phyloP scores from a whole-genome alignment of 2,888 invertebrate species.

The Blera fallax region DNA sequence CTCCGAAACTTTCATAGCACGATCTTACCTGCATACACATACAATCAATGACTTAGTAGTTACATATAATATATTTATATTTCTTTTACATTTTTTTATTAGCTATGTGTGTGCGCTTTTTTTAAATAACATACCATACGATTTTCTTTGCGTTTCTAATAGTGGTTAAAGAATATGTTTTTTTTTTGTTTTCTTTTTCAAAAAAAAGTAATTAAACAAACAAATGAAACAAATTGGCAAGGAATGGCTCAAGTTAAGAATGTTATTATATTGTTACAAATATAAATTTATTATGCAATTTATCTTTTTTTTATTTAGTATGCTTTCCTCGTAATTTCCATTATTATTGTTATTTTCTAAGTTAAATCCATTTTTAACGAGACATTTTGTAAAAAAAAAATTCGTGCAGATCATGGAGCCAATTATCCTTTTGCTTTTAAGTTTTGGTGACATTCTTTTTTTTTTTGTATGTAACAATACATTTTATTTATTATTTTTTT shows the following conservation, averaged over 20 bases:
- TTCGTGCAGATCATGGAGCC: constrained; percentile 63
- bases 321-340: neutral
- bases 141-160: constrained; percentile 25
- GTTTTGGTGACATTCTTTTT: constrained; percentile 49
- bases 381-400: constrained; percentile 36
- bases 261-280: constrained; percentile 73
- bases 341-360: constrained; percentile 9
- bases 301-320: constrained; percentile 10
- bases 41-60: neutral
- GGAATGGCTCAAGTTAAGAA: constrained; percentile 76
- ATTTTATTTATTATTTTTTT: constrained; percentile 25
- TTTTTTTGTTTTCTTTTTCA: constrained; percentile 19
- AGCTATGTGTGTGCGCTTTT: constrained; percentile 24
- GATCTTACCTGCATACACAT: neutral
- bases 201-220: constrained; percentile 19
- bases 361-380: constrained; percentile 26
- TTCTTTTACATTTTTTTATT: neutral
- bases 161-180: neutral
- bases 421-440: constrained; percentile 51
- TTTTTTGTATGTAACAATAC: constrained; percentile 31
- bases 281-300: constrained; percentile 55
- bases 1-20: neutral
- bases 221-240: constrained; percentile 73
- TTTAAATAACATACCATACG: constrained; percentile 8
- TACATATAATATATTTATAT: neutral